Base-by-base conservation (phyloP, 2,888 invertebrate species). In the Folsomia candida region DNA sequence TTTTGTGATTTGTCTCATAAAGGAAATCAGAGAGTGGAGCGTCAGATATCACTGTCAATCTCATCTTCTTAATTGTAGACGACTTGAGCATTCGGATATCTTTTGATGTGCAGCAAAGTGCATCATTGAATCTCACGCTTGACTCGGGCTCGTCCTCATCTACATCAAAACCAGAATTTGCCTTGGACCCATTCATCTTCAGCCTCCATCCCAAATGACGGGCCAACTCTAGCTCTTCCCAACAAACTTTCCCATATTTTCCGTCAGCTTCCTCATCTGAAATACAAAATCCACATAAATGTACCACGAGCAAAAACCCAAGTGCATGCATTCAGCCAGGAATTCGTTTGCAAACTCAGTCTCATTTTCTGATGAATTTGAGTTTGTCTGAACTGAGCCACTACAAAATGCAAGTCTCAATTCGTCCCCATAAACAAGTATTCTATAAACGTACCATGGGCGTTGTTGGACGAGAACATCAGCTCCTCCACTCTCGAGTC, bases 21-120 rank as follows among this genome's bases (percentile, higher is more conserved):
- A 64, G 74, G 60, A 71, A 74, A 74, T 74, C 74, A 59, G 68
- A 77, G 69, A 59, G 59, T 59, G 59, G 18, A 24, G 59, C 24
- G 59, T 69, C 63, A 68, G 69, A 74, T 66, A 78, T 75, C 72
- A 78, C 75, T 68, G 76, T 76, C 76, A 78, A 73, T 72, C 73
- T 76, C 72, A 78, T 75, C 75, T 74, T 75, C 74, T 78, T 76
- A 75, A 78, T 76, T 74, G 77, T 73, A 72, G 70, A 76, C 73
- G 73, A 73, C 74, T 74, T 74, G 71, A 78, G 76, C 69, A 77
- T 76, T 76, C 74, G 65, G 58, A 77, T 47, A 68, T 74, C 70
- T 69, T 77, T 76, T 76, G 77, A 74, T 71, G 76, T 75, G 73
- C 77, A 77, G 57, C 47, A 68, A 71, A 74, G 73, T 72, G 70